phyloP scores from a whole-genome alignment of 2,113 vertebrate genomes.

The Ondatra zibethicus region DNA sequence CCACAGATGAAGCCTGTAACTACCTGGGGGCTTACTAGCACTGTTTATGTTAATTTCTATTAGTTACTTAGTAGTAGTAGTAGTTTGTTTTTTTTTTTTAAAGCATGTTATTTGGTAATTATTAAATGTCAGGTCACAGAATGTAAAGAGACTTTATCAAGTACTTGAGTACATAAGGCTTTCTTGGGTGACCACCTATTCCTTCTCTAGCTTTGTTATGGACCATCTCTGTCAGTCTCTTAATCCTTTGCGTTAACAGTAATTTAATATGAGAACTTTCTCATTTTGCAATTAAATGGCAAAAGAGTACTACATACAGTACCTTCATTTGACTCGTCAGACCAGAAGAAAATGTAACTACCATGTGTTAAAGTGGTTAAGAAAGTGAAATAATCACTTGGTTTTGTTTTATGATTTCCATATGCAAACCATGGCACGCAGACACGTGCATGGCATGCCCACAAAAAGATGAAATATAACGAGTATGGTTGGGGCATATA shows the following conservation, averaged over 20 bases:
- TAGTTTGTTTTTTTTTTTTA: background rate
- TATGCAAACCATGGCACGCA: background rate
- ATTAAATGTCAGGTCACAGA: background rate
- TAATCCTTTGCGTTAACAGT: background rate
- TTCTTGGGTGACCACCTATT: background rate
- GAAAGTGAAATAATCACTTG: conserved; percentile 15
- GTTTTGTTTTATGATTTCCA: background rate
- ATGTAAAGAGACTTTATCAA: background rate
- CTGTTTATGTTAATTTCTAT: conserved; percentile 11
- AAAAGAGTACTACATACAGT: background rate
- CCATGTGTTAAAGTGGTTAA: background rate
- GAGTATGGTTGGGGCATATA: background rate
- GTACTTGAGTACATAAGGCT: conserved; percentile 7
- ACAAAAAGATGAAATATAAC: background rate
- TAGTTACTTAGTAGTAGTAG: conserved; percentile 22
- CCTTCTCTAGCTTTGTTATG: background rate
- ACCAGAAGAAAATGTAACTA: conserved; percentile 15
- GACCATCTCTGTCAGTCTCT: background rate
- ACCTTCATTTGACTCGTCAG: background rate
- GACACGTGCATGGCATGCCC: background rate
- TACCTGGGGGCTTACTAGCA: conserved; percentile 44
- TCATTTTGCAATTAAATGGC: conserved; percentile 36
- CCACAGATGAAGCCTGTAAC: conserved; percentile 80
- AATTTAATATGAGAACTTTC: background rate
- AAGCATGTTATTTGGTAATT: conserved; percentile 18